Evolutionary conservation across 92 coral and sea anemone genomes (phyloP).

Genomic region (Epizoanthus scotinus): DNA sequence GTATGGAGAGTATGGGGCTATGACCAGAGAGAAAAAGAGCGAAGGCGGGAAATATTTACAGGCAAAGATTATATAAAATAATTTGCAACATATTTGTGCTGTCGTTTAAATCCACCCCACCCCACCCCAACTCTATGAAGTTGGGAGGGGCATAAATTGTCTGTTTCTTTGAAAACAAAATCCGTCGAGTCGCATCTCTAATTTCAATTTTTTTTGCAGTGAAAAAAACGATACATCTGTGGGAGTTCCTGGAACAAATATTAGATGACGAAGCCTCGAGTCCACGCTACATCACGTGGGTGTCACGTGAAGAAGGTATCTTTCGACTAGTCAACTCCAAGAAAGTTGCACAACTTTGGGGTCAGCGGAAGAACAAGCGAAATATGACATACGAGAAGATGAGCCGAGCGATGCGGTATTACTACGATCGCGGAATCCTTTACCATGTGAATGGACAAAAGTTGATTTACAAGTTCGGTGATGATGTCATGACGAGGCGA

Average conservation of each 20-base stretch:
- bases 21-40: too few relatives aligned
- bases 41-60: too few relatives aligned
- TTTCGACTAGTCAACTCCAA: conserved; percentile 80
- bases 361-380: conserved; percentile 82
- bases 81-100: too few relatives aligned
- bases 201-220: conserved; percentile 45
- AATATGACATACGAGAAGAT: conserved; percentile 90
- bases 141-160: too few relatives aligned
- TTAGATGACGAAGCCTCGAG: conserved; percentile 66
- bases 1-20: too few relatives aligned
- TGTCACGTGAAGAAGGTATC: conserved; percentile 74
- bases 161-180: not conserved
- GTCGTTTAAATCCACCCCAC: too few relatives aligned
- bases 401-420: conserved; percentile 86
- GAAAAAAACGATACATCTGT: conserved; percentile 78
- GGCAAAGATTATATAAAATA: too few relatives aligned
- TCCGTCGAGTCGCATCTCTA: not conserved
- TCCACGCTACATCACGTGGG: conserved; percentile 76
- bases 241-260: conserved; percentile 84
- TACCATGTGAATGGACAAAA: conserved; percentile 82
- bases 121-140: too few relatives aligned
- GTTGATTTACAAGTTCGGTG: conserved; percentile 81
- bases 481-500: conserved; percentile 62
- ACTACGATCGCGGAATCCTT: conserved; percentile 79
- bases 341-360: conserved; percentile 86